Evolutionary conservation across 1,140 invertebrate species (phyloP).

Genomic region (Choristoneura fumiferana): DNA sequence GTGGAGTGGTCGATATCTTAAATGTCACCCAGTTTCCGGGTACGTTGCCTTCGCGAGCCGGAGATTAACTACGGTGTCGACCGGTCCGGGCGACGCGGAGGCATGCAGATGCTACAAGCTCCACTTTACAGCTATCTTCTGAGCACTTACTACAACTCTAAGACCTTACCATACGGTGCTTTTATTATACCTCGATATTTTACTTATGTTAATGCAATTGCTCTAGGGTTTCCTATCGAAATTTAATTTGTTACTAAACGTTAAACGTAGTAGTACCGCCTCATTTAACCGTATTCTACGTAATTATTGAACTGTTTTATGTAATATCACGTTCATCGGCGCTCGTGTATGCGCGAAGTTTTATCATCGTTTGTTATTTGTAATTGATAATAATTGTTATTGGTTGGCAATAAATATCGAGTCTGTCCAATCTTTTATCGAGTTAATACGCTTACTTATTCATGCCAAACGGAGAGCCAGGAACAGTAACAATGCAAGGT

Average conservation of each 20-base stretch:
- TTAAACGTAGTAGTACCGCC: no score
- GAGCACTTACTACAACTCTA: background rate
- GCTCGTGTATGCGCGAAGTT: no score
- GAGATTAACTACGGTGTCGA: conserved; percentile 46
- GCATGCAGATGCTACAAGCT: conserved; percentile 33
- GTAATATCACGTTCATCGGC: no score
- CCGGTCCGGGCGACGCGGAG: conserved; percentile 33
- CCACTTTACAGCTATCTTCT: conserved; percentile 11
- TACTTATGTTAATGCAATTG: no score
- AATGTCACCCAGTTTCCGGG: conserved; percentile 55
- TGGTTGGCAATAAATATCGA: background rate
- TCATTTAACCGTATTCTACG: no score
- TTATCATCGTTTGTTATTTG: no score
- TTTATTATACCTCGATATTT: no score
- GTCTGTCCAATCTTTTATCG: background rate
- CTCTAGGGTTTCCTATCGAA: no score
- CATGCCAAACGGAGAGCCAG: conserved; percentile 26
- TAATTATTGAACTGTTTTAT: no score
- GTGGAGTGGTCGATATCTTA: conserved; percentile 47
- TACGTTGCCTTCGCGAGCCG: conserved; percentile 25
- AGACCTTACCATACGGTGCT: no score
- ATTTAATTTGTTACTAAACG: no score
- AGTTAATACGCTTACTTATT: conserved; percentile 22
- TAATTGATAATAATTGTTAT: no score
- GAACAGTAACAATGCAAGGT: conserved; percentile 39